These are phyloP conservation scores for Melanotaenia maccullochi DNA, from an alignment of 2,797 vertebrate genomes.

Conservation along the genomic window DNA sequence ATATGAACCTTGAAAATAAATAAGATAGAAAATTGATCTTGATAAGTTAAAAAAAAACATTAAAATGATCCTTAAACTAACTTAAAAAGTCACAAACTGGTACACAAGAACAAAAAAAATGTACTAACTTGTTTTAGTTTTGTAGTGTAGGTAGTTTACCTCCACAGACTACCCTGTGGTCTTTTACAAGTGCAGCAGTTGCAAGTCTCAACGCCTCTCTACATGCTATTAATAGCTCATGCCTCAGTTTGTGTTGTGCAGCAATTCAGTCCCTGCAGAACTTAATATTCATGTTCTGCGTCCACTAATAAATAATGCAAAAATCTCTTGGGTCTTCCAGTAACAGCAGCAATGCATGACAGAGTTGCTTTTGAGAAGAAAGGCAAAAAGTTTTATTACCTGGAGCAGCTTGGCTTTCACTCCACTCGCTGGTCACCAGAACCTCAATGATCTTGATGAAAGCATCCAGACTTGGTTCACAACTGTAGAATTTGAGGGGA, in stretches of 20 bases:
- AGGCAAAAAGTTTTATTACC: constrained; percentile 76
- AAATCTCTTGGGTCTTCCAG: not conserved
- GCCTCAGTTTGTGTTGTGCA: constrained; percentile 36
- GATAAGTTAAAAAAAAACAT: not conserved
- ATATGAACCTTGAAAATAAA: not conserved
- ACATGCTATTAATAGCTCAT: constrained; percentile 54
- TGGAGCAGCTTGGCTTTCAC: constrained; percentile 91
- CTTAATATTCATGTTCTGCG: constrained; percentile 11
- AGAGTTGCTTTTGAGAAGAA: not conserved
- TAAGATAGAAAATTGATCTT: not conserved
- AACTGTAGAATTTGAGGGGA: constrained; percentile 75
- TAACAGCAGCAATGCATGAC: not conserved
- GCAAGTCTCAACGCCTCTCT: constrained; percentile 38
- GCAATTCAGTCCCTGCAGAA: constrained; percentile 13
- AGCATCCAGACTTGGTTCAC: constrained; percentile 90
- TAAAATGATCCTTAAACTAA: not conserved
- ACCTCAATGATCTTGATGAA: constrained; percentile 91
- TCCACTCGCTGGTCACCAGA: constrained; percentile 93
- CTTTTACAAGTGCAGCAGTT: constrained; percentile 24
- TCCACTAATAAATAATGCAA: constrained; percentile 5
- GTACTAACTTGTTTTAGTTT: not conserved
- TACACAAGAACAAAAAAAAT: not conserved
- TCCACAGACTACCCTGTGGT: not conserved
- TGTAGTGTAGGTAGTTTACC: constrained; percentile 1
- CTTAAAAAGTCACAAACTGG: not conserved